Evolutionary conservation across 1,140 invertebrate genomes (phyloP).

Genomic region (Popillia japonica): DNA sequence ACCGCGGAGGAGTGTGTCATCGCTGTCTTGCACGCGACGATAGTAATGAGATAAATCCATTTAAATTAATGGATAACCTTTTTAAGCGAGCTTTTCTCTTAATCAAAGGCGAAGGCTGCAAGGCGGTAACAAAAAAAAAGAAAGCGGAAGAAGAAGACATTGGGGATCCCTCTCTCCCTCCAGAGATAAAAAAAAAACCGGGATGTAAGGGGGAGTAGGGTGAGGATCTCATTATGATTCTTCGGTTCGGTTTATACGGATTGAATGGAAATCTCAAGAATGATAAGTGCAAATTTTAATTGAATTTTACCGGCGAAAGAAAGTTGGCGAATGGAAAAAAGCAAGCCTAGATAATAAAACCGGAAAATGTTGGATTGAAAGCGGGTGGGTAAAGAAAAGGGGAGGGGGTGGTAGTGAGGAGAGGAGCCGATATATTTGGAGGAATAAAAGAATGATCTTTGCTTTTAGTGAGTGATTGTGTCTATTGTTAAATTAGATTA

Average conservation of each 20-base stretch:
- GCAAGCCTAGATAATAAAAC: not conserved
- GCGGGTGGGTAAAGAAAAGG: no score
- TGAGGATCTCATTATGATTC: slow-evolving; percentile 20
- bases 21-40: not conserved
- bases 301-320: slow-evolving; percentile 17
- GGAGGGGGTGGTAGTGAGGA: no score
- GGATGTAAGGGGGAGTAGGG: not conserved
- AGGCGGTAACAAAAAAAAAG: not conserved
- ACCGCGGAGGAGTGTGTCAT: slow-evolving; percentile 4
- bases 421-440: no score
- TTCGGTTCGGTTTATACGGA: slow-evolving; percentile 18
- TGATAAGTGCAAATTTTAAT: slow-evolving; percentile 35
- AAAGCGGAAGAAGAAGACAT: not conserved
- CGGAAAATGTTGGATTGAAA: no score
- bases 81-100: slow-evolving; percentile 15
- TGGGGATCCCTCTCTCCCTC: no score
- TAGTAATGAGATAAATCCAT: slow-evolving; percentile 31
- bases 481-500: no score
- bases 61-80: slow-evolving; percentile 34
- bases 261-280: slow-evolving; percentile 30
- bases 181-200: not conserved
- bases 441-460: no score
- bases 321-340: not conserved
- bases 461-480: no score
- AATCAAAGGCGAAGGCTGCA: slow-evolving; percentile 9